Percentiles rank a stretch among this genome's conserved stretches.
Evolutionary conservation across 2,888 invertebrate genomes (phyloP).

Genomic region (Vanessa cardui): DNA sequence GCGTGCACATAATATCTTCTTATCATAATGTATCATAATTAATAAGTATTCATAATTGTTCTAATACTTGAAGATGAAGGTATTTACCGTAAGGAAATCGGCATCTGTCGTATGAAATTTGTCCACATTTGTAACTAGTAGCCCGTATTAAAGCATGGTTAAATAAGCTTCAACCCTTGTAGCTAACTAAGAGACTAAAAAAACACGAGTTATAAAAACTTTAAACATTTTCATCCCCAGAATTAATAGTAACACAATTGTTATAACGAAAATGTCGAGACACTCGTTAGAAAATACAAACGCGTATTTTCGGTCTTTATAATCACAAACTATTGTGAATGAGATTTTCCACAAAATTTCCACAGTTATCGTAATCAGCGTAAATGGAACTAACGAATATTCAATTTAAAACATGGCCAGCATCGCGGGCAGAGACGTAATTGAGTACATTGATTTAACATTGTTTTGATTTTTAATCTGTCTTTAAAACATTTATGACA

Average conservation of each 20-base stretch:
- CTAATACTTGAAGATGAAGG: too few relatives aligned
- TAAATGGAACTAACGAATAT: constrained; percentile 10
- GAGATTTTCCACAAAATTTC: constrained; percentile 6
- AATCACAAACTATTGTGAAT: constrained; percentile 1
- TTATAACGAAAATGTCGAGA: background rate
- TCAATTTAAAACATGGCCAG: background rate
- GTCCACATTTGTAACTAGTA: too few relatives aligned
- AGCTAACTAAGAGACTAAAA: too few relatives aligned
- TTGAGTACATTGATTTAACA: background rate
- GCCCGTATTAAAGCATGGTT: too few relatives aligned
- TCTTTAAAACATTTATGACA: background rate
- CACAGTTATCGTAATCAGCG: constrained; percentile 6
- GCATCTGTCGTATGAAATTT: too few relatives aligned
- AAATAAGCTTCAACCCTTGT: too few relatives aligned
- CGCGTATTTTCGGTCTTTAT: background rate
- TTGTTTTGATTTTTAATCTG: constrained; percentile 5
- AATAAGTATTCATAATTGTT: too few relatives aligned
- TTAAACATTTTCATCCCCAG: too few relatives aligned
- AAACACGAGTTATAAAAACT: too few relatives aligned
- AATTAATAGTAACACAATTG: background rate
- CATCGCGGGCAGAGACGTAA: background rate
- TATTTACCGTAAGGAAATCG: too few relatives aligned
- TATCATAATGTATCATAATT: too few relatives aligned
- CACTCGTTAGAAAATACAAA: constrained; percentile 1
- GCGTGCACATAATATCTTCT: too few relatives aligned